Percentiles rank a stretch among this genome's conserved stretches.
Conservation (phyloP, 2,797 vertebrate genomes). For the Botia almorhae region DNA sequence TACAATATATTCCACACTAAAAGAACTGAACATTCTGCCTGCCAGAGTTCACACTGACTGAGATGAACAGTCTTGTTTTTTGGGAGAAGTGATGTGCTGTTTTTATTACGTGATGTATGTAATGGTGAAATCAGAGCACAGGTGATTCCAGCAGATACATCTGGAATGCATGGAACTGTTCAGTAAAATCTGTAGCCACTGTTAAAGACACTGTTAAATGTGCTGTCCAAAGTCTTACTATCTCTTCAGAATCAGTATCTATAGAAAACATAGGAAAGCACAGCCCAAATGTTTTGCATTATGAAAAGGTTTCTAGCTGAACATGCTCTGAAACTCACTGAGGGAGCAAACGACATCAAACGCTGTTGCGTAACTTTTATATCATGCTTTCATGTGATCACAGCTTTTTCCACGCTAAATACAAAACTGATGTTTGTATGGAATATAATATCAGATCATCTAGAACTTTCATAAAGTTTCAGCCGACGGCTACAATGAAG, state of each 20-base stretch:
- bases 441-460: conserved; percentile 18
- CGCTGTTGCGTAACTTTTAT: conserved; percentile 2
- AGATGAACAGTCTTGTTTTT: too few relatives aligned
- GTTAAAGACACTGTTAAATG: too few relatives aligned
- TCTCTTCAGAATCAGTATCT: background rate
- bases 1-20: too few relatives aligned
- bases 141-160: too few relatives aligned
- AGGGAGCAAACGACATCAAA: background rate
- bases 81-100: too few relatives aligned
- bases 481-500: background rate
- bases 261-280: background rate
- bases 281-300: background rate
- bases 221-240: background rate
- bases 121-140: too few relatives aligned
- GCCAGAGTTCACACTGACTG: too few relatives aligned
- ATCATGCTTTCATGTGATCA: background rate
- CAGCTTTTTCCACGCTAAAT: background rate
- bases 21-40: too few relatives aligned
- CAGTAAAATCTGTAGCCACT: too few relatives aligned
- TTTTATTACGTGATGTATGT: too few relatives aligned
- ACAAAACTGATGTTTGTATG: conserved; percentile 18
- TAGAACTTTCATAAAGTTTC: background rate
- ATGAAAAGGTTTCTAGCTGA: background rate
- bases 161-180: too few relatives aligned
- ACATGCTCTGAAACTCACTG: background rate